Evolutionary conservation across 2,113 vertebrate species (phyloP).

Genomic region (Pituophis catenifer): DNA sequence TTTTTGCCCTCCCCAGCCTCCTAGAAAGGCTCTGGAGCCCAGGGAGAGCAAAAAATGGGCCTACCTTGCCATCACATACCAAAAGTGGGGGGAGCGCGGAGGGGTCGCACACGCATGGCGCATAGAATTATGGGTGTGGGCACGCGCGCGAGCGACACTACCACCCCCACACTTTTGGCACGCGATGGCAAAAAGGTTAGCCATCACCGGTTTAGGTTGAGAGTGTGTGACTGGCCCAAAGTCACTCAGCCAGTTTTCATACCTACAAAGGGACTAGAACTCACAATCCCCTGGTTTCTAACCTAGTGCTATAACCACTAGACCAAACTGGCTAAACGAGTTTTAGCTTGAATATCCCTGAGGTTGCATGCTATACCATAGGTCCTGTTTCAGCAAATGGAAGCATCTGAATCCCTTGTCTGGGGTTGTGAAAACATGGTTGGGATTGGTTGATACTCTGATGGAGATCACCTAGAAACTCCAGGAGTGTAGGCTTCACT

Average conservation of each 20-base stretch:
- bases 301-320: background rate
- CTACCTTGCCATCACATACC: too few species aligned
- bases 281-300: background rate
- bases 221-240: background rate
- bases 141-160: too few species aligned
- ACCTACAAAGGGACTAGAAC: background rate
- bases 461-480: background rate
- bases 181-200: too few species aligned
- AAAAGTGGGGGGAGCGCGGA: too few species aligned
- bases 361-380: background rate
- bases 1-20: too few species aligned
- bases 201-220: too few species aligned
- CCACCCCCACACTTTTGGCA: too few species aligned
- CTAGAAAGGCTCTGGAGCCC: too few species aligned
- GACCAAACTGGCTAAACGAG: too few species aligned
- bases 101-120: too few species aligned
- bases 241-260: background rate
- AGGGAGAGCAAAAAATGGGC: too few species aligned
- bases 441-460: background rate
- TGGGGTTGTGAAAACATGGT: background rate
- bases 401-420: background rate
- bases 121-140: too few species aligned
- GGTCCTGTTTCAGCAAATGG: background rate
- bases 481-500: background rate
- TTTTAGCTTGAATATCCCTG: background rate